Evolutionary conservation across 2,113 vertebrate species (phyloP).

Genomic region (Tachycineta bicolor): DNA sequence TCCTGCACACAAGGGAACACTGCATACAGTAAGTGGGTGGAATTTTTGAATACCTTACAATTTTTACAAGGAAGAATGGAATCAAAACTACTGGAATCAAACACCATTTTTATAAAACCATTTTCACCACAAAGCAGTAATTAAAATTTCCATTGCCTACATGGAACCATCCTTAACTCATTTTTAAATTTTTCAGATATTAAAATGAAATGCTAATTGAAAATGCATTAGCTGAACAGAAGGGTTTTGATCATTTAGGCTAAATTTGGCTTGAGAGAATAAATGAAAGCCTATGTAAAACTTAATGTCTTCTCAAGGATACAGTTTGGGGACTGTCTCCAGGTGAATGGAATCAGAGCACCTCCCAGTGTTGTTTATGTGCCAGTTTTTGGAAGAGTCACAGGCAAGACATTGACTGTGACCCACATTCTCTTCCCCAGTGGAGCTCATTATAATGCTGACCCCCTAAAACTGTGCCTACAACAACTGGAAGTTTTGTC

Average conservation of each 20-base stretch:
- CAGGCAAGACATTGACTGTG: background rate
- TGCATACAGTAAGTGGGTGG: background rate
- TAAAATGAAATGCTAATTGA: conserved; percentile 17
- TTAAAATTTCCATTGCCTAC: background rate
- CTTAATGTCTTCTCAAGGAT: background rate
- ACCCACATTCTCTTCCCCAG: background rate
- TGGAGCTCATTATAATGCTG: background rate
- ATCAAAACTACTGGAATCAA: background rate
- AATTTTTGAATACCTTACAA: background rate
- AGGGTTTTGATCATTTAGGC: background rate
- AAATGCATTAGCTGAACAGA: background rate
- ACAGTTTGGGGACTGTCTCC: background rate
- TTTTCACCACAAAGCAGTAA: background rate
- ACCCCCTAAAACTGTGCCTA: background rate
- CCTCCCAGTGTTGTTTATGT: background rate
- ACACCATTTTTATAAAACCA: background rate
- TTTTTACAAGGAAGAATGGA: background rate
- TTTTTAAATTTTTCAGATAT: background rate
- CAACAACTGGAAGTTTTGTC: background rate
- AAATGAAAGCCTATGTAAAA: background rate
- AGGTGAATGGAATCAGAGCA: background rate
- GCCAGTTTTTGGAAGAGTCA: background rate
- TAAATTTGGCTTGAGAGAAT: background rate
- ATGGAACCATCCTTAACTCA: background rate
- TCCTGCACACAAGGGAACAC: background rate